Evolutionary conservation across 2,113 vertebrate genomes (phyloP).

Genomic region (Megaceryle maxima): DNA sequence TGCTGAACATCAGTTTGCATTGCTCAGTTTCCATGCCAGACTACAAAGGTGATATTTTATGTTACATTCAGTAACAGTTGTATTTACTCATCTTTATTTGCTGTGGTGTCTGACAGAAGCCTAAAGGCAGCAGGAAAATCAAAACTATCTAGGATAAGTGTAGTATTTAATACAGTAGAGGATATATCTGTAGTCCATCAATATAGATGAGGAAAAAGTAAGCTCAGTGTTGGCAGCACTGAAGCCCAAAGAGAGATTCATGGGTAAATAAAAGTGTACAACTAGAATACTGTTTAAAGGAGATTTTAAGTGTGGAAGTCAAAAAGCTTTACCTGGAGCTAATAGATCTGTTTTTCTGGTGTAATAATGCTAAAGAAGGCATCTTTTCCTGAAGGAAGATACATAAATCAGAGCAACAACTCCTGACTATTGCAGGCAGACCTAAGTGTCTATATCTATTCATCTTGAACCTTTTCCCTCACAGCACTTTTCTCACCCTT

Average conservation of each 20-base stretch:
- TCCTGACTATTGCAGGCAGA: background rate
- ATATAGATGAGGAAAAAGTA: background rate
- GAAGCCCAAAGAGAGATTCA: background rate
- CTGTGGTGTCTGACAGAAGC: background rate
- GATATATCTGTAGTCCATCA: background rate
- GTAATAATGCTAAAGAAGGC: background rate
- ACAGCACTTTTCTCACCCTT: background rate
- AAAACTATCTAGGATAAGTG: background rate
- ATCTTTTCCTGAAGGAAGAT: background rate
- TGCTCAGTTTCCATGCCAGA: background rate
- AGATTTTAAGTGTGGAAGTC: background rate
- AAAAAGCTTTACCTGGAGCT: background rate
- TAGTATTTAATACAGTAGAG: background rate
- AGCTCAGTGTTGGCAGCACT: background rate
- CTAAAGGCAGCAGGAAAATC: slow-evolving; percentile 3
- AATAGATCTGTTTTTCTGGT: background rate
- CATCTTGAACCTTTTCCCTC: background rate
- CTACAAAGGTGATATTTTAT: background rate
- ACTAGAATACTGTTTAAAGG: background rate
- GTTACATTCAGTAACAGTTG: background rate
- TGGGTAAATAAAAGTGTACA: background rate
- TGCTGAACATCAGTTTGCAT: background rate
- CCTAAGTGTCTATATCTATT: background rate
- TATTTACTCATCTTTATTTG: background rate
- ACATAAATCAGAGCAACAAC: background rate